A percentile compares a stretch with the other conserved stretches of the same genome.
These are phyloP conservation scores for Syngnathus floridae DNA, from an alignment of 2,113 vertebrate species.

Conservation along the genomic window DNA sequence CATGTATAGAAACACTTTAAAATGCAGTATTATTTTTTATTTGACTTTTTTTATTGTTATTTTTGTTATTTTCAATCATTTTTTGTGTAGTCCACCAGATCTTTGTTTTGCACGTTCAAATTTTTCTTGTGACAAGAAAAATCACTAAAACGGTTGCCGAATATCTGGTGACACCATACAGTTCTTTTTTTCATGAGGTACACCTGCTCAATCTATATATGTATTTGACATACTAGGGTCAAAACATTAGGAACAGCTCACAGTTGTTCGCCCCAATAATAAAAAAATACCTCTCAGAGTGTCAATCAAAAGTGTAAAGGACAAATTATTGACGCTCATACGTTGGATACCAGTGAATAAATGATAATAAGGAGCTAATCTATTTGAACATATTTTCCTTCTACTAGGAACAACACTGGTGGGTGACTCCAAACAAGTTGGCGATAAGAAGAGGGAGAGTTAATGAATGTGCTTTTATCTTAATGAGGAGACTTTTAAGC, in stretches of 20 bases:
- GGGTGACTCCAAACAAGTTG: conserved; percentile 9
- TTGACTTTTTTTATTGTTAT: not conserved
- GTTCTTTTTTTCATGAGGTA: too few relatives aligned
- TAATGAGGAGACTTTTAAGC: conserved; percentile 45
- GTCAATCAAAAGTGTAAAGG: conserved; percentile 11
- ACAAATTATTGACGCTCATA: not conserved
- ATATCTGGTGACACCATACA: not conserved
- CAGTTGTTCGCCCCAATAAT: not conserved
- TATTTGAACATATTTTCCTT: not conserved
- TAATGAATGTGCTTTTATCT: conserved; percentile 49
- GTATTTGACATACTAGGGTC: not conserved
- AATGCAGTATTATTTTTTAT: not conserved
- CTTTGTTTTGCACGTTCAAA: not conserved
- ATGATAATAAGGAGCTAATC: conserved; percentile 3
- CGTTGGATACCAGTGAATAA: not conserved
- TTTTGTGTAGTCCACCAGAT: too few relatives aligned
- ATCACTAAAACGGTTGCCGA: too few relatives aligned
- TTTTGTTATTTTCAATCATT: not conserved
- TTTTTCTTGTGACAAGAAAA: too few relatives aligned
- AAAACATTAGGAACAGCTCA: not conserved
- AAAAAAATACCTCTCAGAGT: not conserved
- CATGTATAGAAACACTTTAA: not conserved
- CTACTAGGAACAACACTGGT: not conserved
- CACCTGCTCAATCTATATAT: not conserved
- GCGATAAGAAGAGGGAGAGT: conserved; percentile 7